These are phyloP conservation scores for Phrynocephalus guinanensis DNA, from an alignment of 2,797 vertebrate genomes.

Conservation along the genomic window DNA sequence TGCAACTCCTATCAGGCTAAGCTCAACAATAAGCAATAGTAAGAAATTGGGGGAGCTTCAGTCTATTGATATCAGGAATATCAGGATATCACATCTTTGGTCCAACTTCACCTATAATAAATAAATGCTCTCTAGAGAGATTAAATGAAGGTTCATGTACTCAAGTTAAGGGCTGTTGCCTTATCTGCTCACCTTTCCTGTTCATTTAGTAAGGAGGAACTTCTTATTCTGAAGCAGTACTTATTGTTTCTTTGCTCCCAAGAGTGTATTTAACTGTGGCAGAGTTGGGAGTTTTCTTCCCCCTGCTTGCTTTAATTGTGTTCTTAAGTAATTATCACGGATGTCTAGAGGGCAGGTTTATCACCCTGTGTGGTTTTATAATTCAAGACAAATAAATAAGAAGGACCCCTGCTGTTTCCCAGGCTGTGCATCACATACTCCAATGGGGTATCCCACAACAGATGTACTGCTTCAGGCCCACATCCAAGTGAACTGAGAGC, in stretches of 20 bases:
- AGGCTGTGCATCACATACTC: constrained; percentile 1
- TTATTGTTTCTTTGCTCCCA: constrained; percentile 18
- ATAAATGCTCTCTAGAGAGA: background rate
- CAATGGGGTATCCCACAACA: constrained; percentile 20
- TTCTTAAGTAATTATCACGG: constrained; percentile 30
- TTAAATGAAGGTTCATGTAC: background rate
- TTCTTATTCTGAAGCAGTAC: background rate
- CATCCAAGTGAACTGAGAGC: background rate
- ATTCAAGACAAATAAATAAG: constrained; percentile 13
- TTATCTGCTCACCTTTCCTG: no score
- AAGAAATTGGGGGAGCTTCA: background rate
- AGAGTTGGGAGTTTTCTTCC: background rate
- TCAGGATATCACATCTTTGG: background rate
- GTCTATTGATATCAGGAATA: background rate
- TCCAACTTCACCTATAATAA: background rate
- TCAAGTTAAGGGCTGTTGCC: background rate
- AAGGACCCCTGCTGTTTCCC: constrained; percentile 8
- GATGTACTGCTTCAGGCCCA: constrained; percentile 15
- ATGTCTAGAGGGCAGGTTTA: constrained; percentile 1
- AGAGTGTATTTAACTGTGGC: constrained; percentile 20
- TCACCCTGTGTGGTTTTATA: constrained; percentile 23
- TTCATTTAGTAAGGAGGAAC: background rate
- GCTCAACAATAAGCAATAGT: background rate
- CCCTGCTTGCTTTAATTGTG: constrained; percentile 22
- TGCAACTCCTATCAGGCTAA: background rate